Evolutionary conservation across 1,140 invertebrate species (phyloP).

Genomic region (Planococcus citri): DNA sequence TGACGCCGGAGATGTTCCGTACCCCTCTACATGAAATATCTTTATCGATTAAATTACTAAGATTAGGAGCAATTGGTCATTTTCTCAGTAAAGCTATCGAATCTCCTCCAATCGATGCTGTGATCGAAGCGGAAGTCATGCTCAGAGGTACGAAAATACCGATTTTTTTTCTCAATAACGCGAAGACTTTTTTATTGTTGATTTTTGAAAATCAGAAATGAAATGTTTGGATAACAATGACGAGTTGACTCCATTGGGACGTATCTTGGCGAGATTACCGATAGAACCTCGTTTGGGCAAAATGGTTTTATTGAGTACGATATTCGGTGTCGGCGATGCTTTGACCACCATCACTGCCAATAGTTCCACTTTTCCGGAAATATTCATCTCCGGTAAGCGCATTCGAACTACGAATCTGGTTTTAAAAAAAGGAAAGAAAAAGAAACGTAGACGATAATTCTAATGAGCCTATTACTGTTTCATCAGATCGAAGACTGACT

Average conservation of each 20-base stretch:
- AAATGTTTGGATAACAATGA: slow-evolving; percentile 74
- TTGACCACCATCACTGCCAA: slow-evolving; percentile 88
- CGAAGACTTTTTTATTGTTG: slow-evolving; percentile 25
- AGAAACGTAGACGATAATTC: neutral
- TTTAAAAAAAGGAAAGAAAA: neutral
- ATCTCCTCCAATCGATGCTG: slow-evolving; percentile 84
- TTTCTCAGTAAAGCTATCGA: slow-evolving; percentile 89
- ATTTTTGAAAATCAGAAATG: slow-evolving; percentile 66
- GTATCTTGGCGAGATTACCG: slow-evolving; percentile 81
- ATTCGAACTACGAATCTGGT: no score
- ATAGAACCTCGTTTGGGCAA: slow-evolving; percentile 86
- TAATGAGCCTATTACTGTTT: neutral
- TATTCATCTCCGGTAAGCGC: slow-evolving; percentile 24
- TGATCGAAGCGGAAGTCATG: slow-evolving; percentile 75
- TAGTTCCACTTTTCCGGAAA: slow-evolving; percentile 45
- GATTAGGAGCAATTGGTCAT: slow-evolving; percentile 76
- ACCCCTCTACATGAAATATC: slow-evolving; percentile 86
- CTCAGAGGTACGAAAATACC: slow-evolving; percentile 37
- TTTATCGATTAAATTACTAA: slow-evolving; percentile 71
- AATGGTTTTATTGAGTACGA: slow-evolving; percentile 82
- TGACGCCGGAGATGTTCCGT: slow-evolving; percentile 90
- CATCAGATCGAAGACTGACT: slow-evolving; percentile 46
- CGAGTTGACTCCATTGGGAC: slow-evolving; percentile 76
- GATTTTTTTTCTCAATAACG: neutral
- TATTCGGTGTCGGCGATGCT: slow-evolving; percentile 77